A percentile compares a stretch with the other conserved stretches of the same genome.
Evolutionary conservation across 2,888 invertebrate genomes (phyloP).

Genomic region (Acanthosepion lycidas): DNA sequence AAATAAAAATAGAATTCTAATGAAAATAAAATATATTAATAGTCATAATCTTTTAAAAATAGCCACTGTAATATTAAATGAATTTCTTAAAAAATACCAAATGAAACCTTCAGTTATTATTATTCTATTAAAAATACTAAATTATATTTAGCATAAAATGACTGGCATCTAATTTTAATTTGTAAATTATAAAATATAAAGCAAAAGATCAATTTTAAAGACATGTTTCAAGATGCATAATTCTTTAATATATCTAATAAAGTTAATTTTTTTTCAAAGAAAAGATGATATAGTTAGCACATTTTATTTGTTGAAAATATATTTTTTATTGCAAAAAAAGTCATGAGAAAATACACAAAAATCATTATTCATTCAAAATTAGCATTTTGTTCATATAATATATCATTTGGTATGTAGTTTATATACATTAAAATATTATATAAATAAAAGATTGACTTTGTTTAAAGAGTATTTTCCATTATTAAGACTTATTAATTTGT

Average conservation of each 20-base stretch:
- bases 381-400: not conserved
- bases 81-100: not conserved
- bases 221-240: not conserved
- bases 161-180: not conserved
- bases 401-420: not conserved
- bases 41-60: not conserved
- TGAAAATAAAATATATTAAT: not conserved
- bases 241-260: not conserved
- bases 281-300: not conserved
- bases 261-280: not conserved
- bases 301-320: not conserved
- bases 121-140: not conserved
- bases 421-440: not conserved
- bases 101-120: not conserved
- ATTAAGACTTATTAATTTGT: not conserved
- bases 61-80: not conserved
- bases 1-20: not conserved
- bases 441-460: constrained; percentile 17
- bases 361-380: not conserved
- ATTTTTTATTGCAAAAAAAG: not conserved
- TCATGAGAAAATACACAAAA: not conserved
- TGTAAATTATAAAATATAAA: not conserved
- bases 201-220: not conserved
- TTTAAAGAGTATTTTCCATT: not conserved
- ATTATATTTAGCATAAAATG: not conserved